Conservation (phyloP, 2,113 vertebrate species). For the Dipodomys spectabilis region DNA sequence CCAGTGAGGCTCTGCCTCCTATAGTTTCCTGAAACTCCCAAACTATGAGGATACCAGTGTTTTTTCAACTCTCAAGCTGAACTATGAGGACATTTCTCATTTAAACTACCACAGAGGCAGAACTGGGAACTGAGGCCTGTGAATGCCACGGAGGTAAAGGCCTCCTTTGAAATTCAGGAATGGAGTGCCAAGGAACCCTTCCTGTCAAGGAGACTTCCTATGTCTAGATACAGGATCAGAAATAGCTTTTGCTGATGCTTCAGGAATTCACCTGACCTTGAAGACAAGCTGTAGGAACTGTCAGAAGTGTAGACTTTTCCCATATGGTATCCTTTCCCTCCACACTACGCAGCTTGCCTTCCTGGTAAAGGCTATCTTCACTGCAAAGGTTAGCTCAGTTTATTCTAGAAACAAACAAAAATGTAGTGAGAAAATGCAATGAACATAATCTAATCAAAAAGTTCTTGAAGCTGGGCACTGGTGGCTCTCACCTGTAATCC, state of each 20-base stretch:
- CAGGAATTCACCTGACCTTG: neutral
- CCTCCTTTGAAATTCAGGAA: neutral
- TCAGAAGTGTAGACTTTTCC: neutral
- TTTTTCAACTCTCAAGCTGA: neutral
- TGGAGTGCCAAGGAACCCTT: accelerated
- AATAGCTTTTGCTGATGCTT: neutral
- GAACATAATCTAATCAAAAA: neutral
- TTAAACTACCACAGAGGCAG: neutral
- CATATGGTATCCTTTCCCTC: neutral
- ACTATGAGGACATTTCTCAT: neutral
- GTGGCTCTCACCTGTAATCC: too few relatives aligned
- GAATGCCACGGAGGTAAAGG: neutral
- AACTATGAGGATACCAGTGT: neutral
- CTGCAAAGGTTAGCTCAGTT: neutral
- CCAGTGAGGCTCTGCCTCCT: neutral
- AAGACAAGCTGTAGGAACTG: neutral
- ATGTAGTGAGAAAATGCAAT: neutral
- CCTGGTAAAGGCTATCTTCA: neutral
- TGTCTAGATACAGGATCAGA: neutral
- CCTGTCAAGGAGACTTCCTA: neutral
- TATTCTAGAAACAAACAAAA: neutral
- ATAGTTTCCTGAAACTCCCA: neutral
- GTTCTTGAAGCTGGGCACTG: too few relatives aligned
- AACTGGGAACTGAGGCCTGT: neutral
- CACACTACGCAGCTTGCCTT: too few relatives aligned